Evolutionary conservation across 2,113 vertebrate genomes (phyloP).

Genomic region (Mastomys natalensis): DNA sequence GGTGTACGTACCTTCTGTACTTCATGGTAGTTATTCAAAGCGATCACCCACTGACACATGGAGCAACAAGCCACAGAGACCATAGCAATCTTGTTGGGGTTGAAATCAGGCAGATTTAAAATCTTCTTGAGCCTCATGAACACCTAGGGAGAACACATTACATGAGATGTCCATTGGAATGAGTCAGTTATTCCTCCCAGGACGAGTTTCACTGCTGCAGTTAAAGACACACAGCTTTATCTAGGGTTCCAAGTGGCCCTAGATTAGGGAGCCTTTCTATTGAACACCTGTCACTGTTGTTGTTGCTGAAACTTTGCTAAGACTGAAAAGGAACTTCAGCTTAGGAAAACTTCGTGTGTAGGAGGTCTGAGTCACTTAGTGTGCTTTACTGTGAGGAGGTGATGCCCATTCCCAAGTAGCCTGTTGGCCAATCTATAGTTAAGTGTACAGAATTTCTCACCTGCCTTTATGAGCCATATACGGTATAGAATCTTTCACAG

Average conservation of each 20-base stretch:
- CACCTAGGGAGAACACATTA: slow-evolving; percentile 78
- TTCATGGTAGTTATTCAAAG: slow-evolving; percentile 83
- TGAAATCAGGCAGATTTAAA: slow-evolving; percentile 82
- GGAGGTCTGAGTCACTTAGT: not conserved
- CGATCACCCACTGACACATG: slow-evolving; percentile 86
- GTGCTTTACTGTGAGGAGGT: not conserved
- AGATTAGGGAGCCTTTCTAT: not conserved
- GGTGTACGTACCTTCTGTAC: slow-evolving; percentile 85
- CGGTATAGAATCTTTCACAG: not conserved
- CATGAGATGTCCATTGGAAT: not conserved
- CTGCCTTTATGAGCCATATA: not conserved
- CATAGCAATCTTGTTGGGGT: slow-evolving; percentile 81
- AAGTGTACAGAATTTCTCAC: not conserved
- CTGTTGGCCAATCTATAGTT: not conserved
- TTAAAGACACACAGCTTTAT: not conserved
- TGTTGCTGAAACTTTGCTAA: not conserved
- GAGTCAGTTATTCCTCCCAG: not conserved
- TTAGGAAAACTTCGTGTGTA: not conserved
- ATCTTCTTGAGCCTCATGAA: slow-evolving; percentile 81
- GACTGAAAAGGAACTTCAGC: not conserved
- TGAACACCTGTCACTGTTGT: not conserved
- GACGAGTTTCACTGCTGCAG: not conserved
- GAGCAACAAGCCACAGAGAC: slow-evolving; percentile 86
- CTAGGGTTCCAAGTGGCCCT: not conserved
- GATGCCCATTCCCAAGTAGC: not conserved